Percentiles rank a stretch among this genome's conserved stretches.
These are phyloP conservation scores for Zosterops borbonicus DNA, from an alignment of 2,113 vertebrate species.

Conservation along the genomic window DNA sequence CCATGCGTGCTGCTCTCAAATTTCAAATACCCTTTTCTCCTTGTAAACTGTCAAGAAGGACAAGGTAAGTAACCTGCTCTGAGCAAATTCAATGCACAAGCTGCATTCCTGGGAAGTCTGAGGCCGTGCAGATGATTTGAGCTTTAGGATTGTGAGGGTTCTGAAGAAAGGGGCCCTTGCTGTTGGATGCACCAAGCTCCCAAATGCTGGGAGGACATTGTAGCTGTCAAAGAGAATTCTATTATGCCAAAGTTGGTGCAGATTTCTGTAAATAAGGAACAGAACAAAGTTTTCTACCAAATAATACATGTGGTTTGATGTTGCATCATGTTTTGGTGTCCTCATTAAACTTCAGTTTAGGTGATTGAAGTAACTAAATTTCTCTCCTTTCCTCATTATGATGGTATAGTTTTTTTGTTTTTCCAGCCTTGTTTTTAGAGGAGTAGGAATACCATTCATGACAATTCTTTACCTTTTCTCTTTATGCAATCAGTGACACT, in stretches of 20 bases:
- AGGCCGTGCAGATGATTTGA: background rate
- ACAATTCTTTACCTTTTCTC: background rate
- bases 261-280: background rate
- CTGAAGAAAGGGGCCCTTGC: background rate
- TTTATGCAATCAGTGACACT: background rate
- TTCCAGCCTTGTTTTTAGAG: background rate
- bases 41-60: background rate
- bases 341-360: background rate
- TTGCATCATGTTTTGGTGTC: rapidly evolving
- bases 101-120: background rate
- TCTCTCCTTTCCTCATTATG: background rate
- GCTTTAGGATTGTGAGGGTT: background rate
- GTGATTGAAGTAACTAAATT: background rate
- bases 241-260: background rate
- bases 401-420: background rate
- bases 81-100: background rate
- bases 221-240: background rate
- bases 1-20: background rate
- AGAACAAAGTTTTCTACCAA: background rate
- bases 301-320: background rate
- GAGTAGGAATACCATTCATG: background rate
- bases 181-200: background rate
- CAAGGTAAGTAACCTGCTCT: background rate
- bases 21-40: background rate
- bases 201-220: background rate